Evolutionary conservation across 2,888 invertebrate genomes (phyloP), one percentile per base, ranked within the genome.

Genomic region (Tiliacea citrago): DNA sequence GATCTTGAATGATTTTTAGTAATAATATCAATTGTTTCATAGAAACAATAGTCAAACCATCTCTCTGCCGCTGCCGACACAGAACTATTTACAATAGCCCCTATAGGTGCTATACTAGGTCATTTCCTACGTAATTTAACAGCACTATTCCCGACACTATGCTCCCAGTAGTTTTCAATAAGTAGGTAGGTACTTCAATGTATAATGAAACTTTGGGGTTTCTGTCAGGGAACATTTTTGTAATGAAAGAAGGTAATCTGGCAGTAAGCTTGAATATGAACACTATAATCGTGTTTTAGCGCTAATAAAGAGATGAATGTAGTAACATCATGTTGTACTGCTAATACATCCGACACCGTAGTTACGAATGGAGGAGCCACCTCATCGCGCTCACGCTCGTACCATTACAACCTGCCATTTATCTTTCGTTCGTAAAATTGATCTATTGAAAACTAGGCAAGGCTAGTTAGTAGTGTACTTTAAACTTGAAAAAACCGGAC

Each of bases 191-290:
- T 39, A 51, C 67, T 73, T 66, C 72, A 78, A 29, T 47, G 51
- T 73, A 72, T 57, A 45, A 78, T 79, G 51, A 73, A 73, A 62
- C 29, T 77, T 61, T 21, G 47, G 42, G n/a, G 42, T 63, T 68
- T 67, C 62, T 29, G 51, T 51, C 51, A 24, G 57, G 51, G n/a
- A 63, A 42, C 12, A 67, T 18, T 68, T 62, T 63, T 51, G 67
- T 55, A 72, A 58, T 78, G 70, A n/a, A n/a, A n/a, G n/a, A n/a
- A n/a, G 3, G 29, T 29, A n/a, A 29, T 65, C 24, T 29, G 47
- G 16, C 24, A 35, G 49, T 74, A 49, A 57, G 42, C 29, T 73
- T 29, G n/a, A 47, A 39, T 60, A n/a, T 63, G n/a, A 60, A 45
- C 29, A 65, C 10, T 18, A n/a, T n/a, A 60, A 35, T 18, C 16